Evolutionary conservation across 2,888 invertebrate genomes (phyloP).

Genomic region (Cenopis cana): DNA sequence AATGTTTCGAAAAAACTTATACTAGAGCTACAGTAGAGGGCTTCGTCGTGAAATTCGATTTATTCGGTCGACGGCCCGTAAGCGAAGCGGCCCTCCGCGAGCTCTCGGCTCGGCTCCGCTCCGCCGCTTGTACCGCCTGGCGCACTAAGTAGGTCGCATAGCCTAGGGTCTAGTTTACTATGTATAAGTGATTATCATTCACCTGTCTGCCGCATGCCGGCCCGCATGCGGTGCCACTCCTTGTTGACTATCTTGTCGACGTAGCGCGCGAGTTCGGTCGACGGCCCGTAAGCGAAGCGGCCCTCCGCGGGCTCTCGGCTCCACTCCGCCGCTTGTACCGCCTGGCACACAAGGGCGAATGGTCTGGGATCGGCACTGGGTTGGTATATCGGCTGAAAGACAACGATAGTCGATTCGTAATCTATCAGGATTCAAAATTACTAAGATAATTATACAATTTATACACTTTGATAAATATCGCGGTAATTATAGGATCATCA

Average conservation of each 20-base stretch:
- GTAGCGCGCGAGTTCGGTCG: conserved; percentile 71
- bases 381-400: conserved; percentile 58
- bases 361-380: conserved; percentile 50
- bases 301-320: conserved; percentile 50
- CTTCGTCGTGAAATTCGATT: neutral
- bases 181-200: conserved; percentile 28
- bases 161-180: no score
- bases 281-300: conserved; percentile 58
- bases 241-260: conserved; percentile 76
- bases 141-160: conserved; percentile 53
- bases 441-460: no score
- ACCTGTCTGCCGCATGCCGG: conserved; percentile 70
- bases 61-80: conserved; percentile 65
- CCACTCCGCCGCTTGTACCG: conserved; percentile 63
- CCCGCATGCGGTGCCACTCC: conserved; percentile 79
- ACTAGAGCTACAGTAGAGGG: neutral
- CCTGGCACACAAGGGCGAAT: conserved; percentile 61
- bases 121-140: conserved; percentile 57
- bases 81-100: conserved; percentile 48
- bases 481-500: no score
- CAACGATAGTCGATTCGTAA: neutral
- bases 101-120: conserved; percentile 62
- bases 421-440: neutral
- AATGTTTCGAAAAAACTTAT: no score
- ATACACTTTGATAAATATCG: no score